Evolutionary conservation across 1,140 invertebrate genomes (phyloP), one percentile per base, ranked within the genome.

Genomic region (Brevipalpus yothersi): DNA sequence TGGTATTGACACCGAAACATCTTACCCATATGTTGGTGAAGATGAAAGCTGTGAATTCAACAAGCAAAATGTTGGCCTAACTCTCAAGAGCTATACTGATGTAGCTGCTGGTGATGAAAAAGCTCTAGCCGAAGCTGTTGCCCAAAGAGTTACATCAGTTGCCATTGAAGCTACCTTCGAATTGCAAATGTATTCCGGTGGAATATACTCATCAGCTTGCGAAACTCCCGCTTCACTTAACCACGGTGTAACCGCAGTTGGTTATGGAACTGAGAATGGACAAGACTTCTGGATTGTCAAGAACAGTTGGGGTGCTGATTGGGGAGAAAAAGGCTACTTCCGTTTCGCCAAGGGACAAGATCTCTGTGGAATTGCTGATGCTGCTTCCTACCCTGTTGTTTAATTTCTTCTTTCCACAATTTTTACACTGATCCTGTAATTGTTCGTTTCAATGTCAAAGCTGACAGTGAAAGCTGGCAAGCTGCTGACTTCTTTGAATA

Each of bases 201-300:
- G 12, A 15, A 15, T 45, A 3, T 15, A 45, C 12, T 45, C 43
- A 45, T 15, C 43, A 13, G 43, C 12, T 15, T 45, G 43, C 43
- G 12, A 13, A 45, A 3, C 43, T 45, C 12, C 12, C 10, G 43
- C 43, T 45, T 60, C 9, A 59, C 53, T 93, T 12, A 86, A 94
- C 71, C 90, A 94, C 68, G 89, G 87, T 63, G 93, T 90, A 3
- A 70, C 88, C 8, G 77, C 78, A 47, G 64, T 66, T 45, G 74
- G 74, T 9, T 75, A 76, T 58, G 74, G 75, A 9, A 63, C 61
- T 17, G 63, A 68, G 41, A 59, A 67, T 47, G 65, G 65, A 0
- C 75, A 76, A 43, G 76, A 81, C 42, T 85, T 84, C 61, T 95
- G 88, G 88, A 81, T 93, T 10, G 72, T 94, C 19, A 88, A 93